A percentile compares a stretch with the other conserved stretches of the same genome.
phyloP scores from a whole-genome alignment of 2,888 invertebrate genomes.

The Achlya flavicornis region DNA sequence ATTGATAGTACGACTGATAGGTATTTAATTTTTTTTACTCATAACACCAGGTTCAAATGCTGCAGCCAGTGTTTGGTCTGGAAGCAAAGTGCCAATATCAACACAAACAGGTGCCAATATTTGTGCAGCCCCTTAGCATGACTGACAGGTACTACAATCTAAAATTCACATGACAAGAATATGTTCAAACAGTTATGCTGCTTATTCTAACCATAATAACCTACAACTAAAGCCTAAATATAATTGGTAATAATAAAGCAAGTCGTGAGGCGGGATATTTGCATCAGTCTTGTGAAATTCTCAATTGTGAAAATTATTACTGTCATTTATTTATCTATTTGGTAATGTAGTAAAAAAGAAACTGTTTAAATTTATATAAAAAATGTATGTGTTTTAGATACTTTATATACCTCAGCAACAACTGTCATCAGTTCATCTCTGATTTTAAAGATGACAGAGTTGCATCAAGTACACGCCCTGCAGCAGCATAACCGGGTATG shows the following conservation, averaged over 20 bases:
- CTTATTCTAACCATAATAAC: constrained; percentile 64
- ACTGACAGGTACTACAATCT: background rate
- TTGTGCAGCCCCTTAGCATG: constrained; percentile 28
- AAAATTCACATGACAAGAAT: constrained; percentile 29
- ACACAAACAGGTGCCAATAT: too few relatives aligned
- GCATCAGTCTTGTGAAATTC: constrained; percentile 84
- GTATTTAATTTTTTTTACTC: too few relatives aligned
- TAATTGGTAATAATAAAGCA: constrained; percentile 84
- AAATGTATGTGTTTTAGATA: constrained; percentile 27
- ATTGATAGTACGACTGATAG: too few relatives aligned
- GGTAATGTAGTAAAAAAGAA: constrained; percentile 77
- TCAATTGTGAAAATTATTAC: constrained; percentile 80
- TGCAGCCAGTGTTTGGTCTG: too few relatives aligned
- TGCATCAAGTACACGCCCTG: constrained; percentile 75
- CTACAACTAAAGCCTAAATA: constrained; percentile 76
- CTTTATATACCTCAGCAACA: constrained; percentile 29
- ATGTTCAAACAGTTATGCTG: constrained; percentile 62
- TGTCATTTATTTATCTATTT: constrained; percentile 78
- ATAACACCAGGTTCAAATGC: too few relatives aligned
- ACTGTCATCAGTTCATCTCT: constrained; percentile 73
- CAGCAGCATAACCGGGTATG: constrained; percentile 80
- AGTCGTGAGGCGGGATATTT: constrained; percentile 84
- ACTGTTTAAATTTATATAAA: constrained; percentile 46
- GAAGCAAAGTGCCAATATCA: too few relatives aligned
- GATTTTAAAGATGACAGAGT: constrained; percentile 78